Base-by-base conservation (phyloP, 1,140 invertebrate species). In the Intoshia linei region DNA sequence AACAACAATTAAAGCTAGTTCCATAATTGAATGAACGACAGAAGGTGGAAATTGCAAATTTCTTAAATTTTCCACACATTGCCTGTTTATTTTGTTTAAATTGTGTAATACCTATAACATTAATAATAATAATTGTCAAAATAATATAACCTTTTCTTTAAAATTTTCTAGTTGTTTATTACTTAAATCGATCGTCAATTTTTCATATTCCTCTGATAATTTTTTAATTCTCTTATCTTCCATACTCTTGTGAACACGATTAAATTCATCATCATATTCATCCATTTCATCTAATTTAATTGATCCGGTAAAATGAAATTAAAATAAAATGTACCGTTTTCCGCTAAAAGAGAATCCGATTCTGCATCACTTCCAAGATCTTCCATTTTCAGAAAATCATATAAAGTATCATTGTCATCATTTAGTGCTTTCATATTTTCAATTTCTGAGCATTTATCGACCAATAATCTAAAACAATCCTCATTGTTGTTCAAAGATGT, bases 201-300 rank as follows among this genome's bases (percentile, higher is more conserved):
- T 25, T 52, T 48, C 13, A 51, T 49, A 35, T 50, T 46, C 0
- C 50, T 48, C 37, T 50, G 47, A 33, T 51, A 38, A 13, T 48
- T 50, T 39, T 52, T 53, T 37, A 57, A 19, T 47, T 56, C 5
- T 48, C 50, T 41, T 56, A 53, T 33, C 51, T 47, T 47, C n/a
- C n/a, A n/a, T n/a, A n/a, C n/a, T n/a, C n/a, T n/a, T n/a, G n/a
- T n/a, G n/a, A n/a, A 57, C 50, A 23, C 48, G 46, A 37, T 56
- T 52, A 54, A 57, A 58, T 38, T 55, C 51, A 22, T 43, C 44
- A 41, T 58, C 55, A 42, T 54, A 58, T 17, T 56, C 52, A 44
- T 58, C 55, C 41, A 49, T 49, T 36, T 57, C 54, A 36, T 54
- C 54, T 54, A n/a, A n/a, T n/a, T n/a, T n/a, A n/a, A n/a, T n/a